phyloP scores from a whole-genome alignment of 2,113 vertebrate species.

The Bubo bubo region DNA sequence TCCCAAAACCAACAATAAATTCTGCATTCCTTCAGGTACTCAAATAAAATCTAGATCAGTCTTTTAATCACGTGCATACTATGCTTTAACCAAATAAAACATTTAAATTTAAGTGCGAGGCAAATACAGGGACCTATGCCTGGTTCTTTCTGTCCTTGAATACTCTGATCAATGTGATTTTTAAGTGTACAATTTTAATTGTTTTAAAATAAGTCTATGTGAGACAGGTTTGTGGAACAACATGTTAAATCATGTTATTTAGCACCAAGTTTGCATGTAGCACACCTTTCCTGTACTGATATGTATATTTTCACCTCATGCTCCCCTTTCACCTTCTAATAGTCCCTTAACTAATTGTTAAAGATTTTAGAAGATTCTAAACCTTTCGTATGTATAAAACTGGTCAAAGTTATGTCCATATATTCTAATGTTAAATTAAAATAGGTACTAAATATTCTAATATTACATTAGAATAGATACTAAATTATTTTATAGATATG shows the following conservation, averaged over 20 bases:
- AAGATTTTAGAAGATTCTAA: neutral
- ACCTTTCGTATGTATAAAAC: neutral
- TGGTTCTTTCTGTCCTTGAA: neutral
- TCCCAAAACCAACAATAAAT: rapidly evolving
- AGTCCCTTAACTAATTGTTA: neutral
- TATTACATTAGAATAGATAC: slow-evolving; percentile 11
- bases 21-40: neutral
- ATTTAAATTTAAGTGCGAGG: neutral
- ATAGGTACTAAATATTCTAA: slow-evolving; percentile 51
- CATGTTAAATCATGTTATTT: neutral
- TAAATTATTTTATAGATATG: slow-evolving; percentile 54
- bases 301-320: neutral
- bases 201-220: neutral
- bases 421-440: slow-evolving; percentile 28
- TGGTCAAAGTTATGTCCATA: neutral
- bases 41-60: neutral
- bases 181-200: neutral
- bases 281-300: neutral
- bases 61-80: neutral
- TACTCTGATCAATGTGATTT: neutral
- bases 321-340: neutral
- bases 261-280: neutral
- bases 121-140: neutral
- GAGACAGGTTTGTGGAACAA: neutral
- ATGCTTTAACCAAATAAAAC: neutral